Percentiles rank a stretch among this genome's conserved stretches.
phyloP scores from a whole-genome alignment of 2,113 vertebrate genomes.

The Rattus rattus region DNA sequence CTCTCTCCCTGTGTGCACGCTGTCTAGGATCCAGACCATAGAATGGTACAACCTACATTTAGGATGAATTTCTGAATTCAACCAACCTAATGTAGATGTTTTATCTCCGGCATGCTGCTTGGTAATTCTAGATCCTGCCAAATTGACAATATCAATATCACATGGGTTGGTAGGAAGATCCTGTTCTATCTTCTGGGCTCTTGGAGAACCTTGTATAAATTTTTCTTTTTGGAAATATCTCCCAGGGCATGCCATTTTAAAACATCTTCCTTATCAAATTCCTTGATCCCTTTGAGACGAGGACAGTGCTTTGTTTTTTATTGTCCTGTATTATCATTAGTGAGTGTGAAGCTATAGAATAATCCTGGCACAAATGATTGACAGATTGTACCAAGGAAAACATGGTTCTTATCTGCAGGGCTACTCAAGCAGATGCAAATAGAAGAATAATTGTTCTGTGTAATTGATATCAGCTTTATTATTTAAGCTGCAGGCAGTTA shows the following conservation, averaged over 20 bases:
- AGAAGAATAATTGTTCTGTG: not conserved
- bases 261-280: slow-evolving; percentile 18
- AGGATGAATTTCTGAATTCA: not conserved
- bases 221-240: slow-evolving; percentile 9
- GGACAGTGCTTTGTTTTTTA: not conserved
- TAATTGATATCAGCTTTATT: slow-evolving; percentile 31
- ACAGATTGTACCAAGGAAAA: slow-evolving; percentile 27
- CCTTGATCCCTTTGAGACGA: slow-evolving; percentile 23
- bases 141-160: not conserved
- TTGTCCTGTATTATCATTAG: not conserved
- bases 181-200: not conserved
- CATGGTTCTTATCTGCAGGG: not conserved
- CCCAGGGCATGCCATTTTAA: not conserved
- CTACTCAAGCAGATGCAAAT: not conserved
- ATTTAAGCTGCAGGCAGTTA: not conserved
- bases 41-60: not conserved
- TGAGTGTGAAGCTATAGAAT: not conserved
- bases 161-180: not conserved
- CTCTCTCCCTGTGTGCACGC: not conserved
- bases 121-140: too few species aligned
- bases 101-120: too few species aligned
- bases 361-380: not conserved
- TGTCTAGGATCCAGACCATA: not conserved
- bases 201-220: not conserved
- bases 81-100: not conserved